These are phyloP conservation scores for Bradypodion pumilum DNA, from an alignment of 2,797 vertebrate species.

Conservation along the genomic window DNA sequence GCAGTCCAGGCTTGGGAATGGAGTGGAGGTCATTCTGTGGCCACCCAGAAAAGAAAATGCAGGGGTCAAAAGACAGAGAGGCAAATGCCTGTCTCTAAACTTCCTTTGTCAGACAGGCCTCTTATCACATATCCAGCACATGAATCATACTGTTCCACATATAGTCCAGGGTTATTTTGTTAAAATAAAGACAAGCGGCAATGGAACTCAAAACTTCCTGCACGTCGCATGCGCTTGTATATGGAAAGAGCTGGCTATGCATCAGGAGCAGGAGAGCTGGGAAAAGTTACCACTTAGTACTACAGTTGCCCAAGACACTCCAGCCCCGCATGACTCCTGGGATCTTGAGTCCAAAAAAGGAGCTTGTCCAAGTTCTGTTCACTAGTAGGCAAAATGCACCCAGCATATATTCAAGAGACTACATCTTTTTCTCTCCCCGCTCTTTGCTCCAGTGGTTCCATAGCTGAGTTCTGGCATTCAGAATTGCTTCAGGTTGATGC, in stretches of 20 bases:
- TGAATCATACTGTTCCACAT: not conserved
- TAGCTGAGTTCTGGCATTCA: not conserved
- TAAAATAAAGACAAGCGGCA: not conserved
- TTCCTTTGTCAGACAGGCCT: not conserved
- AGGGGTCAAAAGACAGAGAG: slow-evolving; percentile 6
- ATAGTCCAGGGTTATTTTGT: not conserved
- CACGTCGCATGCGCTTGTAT: not conserved
- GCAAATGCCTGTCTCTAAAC: slow-evolving; percentile 9
- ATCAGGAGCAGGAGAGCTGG: not conserved
- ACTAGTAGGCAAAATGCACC: not conserved
- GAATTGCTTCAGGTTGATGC: not conserved
- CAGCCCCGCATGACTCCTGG: not conserved
- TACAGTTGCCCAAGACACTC: not conserved
- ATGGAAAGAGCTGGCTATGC: not conserved
- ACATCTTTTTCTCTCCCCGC: not conserved
- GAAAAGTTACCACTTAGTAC: not conserved
- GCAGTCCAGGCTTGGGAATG: slow-evolving; percentile 5
- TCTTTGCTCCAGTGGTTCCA: not conserved
- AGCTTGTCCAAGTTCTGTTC: not conserved
- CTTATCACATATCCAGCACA: not conserved
- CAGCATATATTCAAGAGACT: not conserved
- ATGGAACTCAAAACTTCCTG: not conserved
- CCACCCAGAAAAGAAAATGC: not conserved
- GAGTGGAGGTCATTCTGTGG: not conserved
- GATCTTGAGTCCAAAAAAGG: not conserved